Base-by-base conservation (phyloP, 1,140 invertebrate species). In the Papilio helenus region DNA sequence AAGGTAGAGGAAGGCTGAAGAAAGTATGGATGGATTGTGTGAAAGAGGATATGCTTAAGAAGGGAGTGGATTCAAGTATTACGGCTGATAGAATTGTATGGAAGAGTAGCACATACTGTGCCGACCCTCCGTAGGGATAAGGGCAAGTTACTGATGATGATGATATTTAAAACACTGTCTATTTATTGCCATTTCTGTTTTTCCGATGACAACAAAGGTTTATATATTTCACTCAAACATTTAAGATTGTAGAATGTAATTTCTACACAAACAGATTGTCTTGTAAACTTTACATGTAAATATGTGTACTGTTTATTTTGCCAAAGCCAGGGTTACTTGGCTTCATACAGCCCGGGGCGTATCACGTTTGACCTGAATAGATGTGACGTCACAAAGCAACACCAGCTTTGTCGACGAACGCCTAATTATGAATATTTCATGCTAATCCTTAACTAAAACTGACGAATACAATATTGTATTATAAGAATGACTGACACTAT, bases 311-410 rank as follows among this genome's bases (percentile, higher is more conserved):
- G 26, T 68, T 29, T 68, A 12, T 68, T 68, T 68, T 29, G 12
- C 61, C 10, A 68, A 68, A 34, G 23, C 61, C 12, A 3, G 26
- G 12, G 26, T 68, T 68, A 68, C 61, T 68, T 68, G 61, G 61
- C 61, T 68, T 29, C 61, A 29, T 34, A 68, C 61, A 61, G 61
- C 61, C 61, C 61, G 61, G 26, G 26, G 61, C 61, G 9, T 26
- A 12, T 68, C 61, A 68, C 61, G 61, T 68, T 29, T 68, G 61
- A 68, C 61, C 61, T 29, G 61, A 68, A 68, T 68, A 34, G 29
- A 29, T 68, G 61, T 26, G 10, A 68, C 61, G 61, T 68, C 26
- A 34, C 61, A 68, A 68, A 68, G 61, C 26, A 68, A 68, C 61
- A 68, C 61, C 29, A 26, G 61, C 61, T 68, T 61, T 26, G 20